Evolutionary conservation across 2,888 invertebrate genomes (phyloP).

Genomic region (Drosophila kanekoi): DNA sequence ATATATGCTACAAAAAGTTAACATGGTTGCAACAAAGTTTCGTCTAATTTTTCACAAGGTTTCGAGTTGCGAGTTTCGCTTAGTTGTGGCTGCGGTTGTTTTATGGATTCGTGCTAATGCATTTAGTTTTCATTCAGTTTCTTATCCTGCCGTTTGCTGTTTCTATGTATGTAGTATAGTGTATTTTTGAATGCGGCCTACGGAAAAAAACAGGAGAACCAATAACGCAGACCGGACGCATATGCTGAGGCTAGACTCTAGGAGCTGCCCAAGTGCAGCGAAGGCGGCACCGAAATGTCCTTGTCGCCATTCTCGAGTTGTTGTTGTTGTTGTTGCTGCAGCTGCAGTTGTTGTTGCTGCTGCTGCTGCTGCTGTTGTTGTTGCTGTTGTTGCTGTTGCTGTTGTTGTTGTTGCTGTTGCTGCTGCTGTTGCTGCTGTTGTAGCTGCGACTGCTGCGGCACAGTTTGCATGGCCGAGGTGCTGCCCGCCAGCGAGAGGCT

Average conservation of each 20-base stretch:
- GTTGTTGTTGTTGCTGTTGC: slow-evolving; percentile 28
- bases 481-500: slow-evolving; percentile 74
- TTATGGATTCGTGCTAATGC: slow-evolving; percentile 1
- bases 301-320: slow-evolving; percentile 87
- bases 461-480: slow-evolving; percentile 68
- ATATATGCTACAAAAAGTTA: slow-evolving; percentile 27
- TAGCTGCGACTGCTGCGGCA: slow-evolving; percentile 48
- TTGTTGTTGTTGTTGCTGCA: slow-evolving; percentile 31
- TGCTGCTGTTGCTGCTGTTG: slow-evolving; percentile 46
- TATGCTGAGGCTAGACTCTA: slow-evolving; percentile 83
- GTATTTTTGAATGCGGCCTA: slow-evolving; percentile 35
- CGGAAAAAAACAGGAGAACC: slow-evolving; percentile 85
- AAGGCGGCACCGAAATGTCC: slow-evolving; percentile 67
- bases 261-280: slow-evolving; percentile 66
- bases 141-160: slow-evolving; percentile 11
- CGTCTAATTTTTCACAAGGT: slow-evolving; percentile 10
- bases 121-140: not conserved
- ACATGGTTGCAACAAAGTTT: slow-evolving; percentile 11
- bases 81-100: no score
- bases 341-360: slow-evolving; percentile 46
- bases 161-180: slow-evolving; percentile 15
- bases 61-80: not conserved
- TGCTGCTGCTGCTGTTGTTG: slow-evolving; percentile 30
- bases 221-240: slow-evolving; percentile 85
- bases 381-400: slow-evolving; percentile 58